phyloP scores from a whole-genome alignment of 2,888 invertebrate genomes.

The Octodonta nipae region DNA sequence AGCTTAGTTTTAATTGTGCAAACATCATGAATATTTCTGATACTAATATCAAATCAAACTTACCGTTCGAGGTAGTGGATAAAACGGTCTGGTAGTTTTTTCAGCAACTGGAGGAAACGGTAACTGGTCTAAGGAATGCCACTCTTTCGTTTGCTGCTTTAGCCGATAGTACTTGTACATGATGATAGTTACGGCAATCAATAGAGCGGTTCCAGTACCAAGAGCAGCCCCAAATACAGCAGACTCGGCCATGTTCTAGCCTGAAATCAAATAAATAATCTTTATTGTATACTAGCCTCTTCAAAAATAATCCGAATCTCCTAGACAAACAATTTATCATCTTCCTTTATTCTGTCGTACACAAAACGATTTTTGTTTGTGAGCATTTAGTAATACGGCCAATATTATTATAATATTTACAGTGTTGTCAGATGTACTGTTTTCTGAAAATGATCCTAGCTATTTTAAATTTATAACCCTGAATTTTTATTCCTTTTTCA shows the following conservation, averaged over 20 bases:
- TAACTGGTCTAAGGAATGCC: conserved; percentile 36
- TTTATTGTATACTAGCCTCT: too few species aligned
- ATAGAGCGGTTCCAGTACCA: conserved; percentile 50
- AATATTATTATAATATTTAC: too few species aligned
- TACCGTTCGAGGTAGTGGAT: conserved; percentile 27
- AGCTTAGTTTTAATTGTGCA: too few species aligned
- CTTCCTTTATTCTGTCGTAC: too few species aligned
- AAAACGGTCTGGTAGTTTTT: conserved; percentile 18
- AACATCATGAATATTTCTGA: conserved; percentile 1
- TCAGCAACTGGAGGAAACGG: conserved; percentile 19
- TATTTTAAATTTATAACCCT: too few species aligned
- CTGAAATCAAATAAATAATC: background rate
- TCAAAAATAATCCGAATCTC: too few species aligned
- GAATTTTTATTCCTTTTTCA: too few species aligned
- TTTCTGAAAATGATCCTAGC: too few species aligned
- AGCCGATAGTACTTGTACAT: conserved; percentile 51
- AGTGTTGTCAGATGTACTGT: too few species aligned
- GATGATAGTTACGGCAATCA: conserved; percentile 52
- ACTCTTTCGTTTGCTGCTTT: conserved; percentile 45
- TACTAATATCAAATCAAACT: conserved; percentile 10
- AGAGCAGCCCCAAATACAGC: conserved; percentile 54
- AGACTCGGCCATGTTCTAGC: conserved; percentile 44
- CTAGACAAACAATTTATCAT: too few species aligned
- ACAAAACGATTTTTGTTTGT: too few species aligned
- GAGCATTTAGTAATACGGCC: too few species aligned